Conservation (phyloP, 2,888 invertebrate genomes). For the Isoperla grammatica region DNA sequence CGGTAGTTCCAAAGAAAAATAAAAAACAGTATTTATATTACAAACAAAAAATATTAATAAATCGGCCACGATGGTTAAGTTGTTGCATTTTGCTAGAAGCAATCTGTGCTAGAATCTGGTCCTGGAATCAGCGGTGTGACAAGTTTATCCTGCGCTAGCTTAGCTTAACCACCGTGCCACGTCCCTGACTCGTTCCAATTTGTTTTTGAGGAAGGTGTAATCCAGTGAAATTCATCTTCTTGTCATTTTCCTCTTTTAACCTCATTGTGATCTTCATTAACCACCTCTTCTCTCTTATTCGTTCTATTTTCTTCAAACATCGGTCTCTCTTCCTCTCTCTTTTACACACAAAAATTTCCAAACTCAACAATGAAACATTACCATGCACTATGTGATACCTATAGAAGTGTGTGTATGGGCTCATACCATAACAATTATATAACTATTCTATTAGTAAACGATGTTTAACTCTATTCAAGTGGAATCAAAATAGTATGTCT, state of each 20-base stretch:
- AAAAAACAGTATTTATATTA: too few species aligned
- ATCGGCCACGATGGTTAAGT: too few species aligned
- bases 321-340: slow-evolving; percentile 7
- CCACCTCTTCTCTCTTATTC: slow-evolving; percentile 10
- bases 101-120: background rate
- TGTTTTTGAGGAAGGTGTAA: slow-evolving; percentile 14
- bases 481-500: too few species aligned
- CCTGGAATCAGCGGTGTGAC: background rate
- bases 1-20: too few species aligned
- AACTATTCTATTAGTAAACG: too few species aligned
- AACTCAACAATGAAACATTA: too few species aligned
- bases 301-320: slow-evolving; percentile 1
- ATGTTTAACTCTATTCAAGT: too few species aligned
- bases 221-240: slow-evolving; percentile 11
- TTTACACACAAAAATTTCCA: background rate
- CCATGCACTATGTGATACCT: too few species aligned
- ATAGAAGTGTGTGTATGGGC: too few species aligned
- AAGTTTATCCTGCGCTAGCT: slow-evolving; percentile 5
- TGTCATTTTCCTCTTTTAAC: slow-evolving; percentile 13
- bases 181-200: slow-evolving; percentile 13
- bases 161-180: slow-evolving; percentile 8
- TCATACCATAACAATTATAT: too few species aligned
- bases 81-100: background rate
- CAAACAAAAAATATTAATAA: too few species aligned
- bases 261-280: background rate